A percentile compares a stretch with the other conserved stretches of the same genome.
phyloP scores from a whole-genome alignment of 2,888 invertebrate genomes.

The Bruchidius siliquastri region DNA sequence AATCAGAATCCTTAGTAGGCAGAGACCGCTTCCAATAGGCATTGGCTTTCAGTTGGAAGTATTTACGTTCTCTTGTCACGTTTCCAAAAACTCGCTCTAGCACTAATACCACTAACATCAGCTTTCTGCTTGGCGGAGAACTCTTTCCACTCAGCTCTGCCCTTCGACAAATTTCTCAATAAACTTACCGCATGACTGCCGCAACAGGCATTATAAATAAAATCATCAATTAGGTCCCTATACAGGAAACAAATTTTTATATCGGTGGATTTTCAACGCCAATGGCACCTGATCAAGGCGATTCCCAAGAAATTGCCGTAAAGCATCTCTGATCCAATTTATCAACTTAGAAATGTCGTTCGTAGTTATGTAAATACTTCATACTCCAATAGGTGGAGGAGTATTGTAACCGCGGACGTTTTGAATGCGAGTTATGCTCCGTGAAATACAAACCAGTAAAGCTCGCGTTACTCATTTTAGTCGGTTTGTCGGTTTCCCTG shows the following conservation, averaged over 20 bases:
- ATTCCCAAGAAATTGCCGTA: not conserved
- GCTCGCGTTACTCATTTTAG: too few species aligned
- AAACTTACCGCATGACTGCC: not conserved
- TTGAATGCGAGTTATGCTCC: too few species aligned
- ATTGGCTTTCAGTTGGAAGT: not conserved
- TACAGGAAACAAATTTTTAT: not conserved
- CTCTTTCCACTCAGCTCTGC: not conserved
- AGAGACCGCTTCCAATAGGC: not conserved
- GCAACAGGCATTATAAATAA: not conserved
- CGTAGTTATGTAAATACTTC: too few species aligned
- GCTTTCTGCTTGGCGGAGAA: not conserved
- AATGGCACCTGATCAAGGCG: not conserved
- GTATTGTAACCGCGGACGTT: too few species aligned
- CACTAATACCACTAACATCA: not conserved
- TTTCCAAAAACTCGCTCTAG: not conserved
- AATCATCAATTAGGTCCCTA: not conserved
- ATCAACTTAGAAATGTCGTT: too few species aligned
- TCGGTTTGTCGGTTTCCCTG: too few species aligned
- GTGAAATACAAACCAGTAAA: too few species aligned
- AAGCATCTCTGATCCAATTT: too few species aligned
- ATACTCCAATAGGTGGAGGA: too few species aligned
- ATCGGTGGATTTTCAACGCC: not conserved
- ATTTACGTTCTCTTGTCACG: not conserved
- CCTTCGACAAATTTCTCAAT: not conserved
- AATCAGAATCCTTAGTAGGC: not conserved